A percentile compares a stretch with the other conserved stretches of the same genome.
phyloP scores from a whole-genome alignment of 1,140 invertebrate genomes.

The Caenorhabditis briggsae region DNA sequence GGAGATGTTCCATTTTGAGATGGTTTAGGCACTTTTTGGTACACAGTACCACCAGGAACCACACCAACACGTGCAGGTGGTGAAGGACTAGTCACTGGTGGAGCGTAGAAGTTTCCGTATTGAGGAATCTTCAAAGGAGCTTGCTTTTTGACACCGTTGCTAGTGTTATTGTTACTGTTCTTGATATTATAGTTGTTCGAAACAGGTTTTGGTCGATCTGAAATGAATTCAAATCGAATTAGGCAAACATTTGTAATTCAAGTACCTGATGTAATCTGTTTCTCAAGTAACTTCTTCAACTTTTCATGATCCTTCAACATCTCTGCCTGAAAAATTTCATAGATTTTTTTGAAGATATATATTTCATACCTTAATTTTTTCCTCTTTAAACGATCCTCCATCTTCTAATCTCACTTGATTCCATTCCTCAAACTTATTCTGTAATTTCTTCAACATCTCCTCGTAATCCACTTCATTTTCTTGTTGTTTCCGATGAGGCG shows the following conservation, averaged over 20 bases:
- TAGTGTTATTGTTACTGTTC: neutral
- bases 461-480: slow-evolving; percentile 22
- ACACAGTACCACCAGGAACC: slow-evolving; percentile 3
- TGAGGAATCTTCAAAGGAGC: slow-evolving; percentile 16
- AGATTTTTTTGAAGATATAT: neutral
- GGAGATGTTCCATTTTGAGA: slow-evolving; percentile 6
- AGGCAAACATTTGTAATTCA: no score
- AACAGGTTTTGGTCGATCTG: neutral
- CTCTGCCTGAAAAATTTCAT: neutral
- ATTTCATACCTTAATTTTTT: slow-evolving; percentile 9
- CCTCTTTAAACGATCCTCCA: slow-evolving; percentile 16
- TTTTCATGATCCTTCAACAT: slow-evolving; percentile 25
- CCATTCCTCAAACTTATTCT: neutral
- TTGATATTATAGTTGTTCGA: neutral
- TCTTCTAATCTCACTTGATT: neutral
- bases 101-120: slow-evolving; percentile 18
- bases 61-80: neutral
- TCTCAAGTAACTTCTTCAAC: neutral
- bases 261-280: neutral
- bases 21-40: neutral
- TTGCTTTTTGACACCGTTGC: slow-evolving; percentile 1
- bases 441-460: slow-evolving; percentile 3
- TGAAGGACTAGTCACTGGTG: neutral
- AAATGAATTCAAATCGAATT: neutral
- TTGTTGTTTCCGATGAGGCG: neutral